Conservation (phyloP, 2,888 invertebrate species). For the Nephrocerus scutellatus region DNA sequence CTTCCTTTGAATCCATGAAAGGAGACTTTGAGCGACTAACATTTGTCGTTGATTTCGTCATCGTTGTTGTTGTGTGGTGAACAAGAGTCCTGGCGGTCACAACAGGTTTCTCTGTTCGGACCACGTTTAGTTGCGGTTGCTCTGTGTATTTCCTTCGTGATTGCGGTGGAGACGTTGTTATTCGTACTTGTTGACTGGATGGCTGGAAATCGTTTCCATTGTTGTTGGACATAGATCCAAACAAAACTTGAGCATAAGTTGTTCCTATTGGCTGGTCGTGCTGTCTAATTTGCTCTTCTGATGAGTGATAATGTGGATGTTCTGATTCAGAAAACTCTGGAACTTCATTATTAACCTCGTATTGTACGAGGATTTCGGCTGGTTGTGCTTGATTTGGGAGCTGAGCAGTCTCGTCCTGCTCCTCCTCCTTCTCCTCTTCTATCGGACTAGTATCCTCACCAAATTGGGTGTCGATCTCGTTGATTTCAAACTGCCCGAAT, state of each 20-base stretch:
- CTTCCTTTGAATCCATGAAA: constrained; percentile 31
- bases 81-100: constrained; percentile 41
- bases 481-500: constrained; percentile 41
- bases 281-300: constrained; percentile 8
- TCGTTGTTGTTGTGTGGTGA: too few relatives aligned
- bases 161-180: constrained; percentile 26
- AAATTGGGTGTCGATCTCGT: constrained; percentile 40
- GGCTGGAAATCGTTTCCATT: constrained; percentile 49
- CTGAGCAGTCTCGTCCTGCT: constrained; percentile 5
- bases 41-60: constrained; percentile 26
- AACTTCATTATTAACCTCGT: constrained; percentile 13
- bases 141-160: constrained; percentile 20
- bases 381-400: constrained; percentile 10
- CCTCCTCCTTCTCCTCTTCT: too few relatives aligned
- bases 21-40: constrained; percentile 34
- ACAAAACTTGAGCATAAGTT: constrained; percentile 44
- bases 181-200: constrained; percentile 47
- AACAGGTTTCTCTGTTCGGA: constrained; percentile 38
- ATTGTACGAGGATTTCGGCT: constrained; percentile 2
- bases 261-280: constrained; percentile 24
- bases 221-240: constrained; percentile 36
- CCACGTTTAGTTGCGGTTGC: constrained; percentile 4
- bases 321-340: too few relatives aligned
- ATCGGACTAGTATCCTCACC: constrained; percentile 21
- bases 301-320: too few relatives aligned